Evolutionary conservation across 2,113 vertebrate genomes (phyloP), one percentile per base, ranked within the genome.

Genomic region (Myrmecophaga tridactyla): DNA sequence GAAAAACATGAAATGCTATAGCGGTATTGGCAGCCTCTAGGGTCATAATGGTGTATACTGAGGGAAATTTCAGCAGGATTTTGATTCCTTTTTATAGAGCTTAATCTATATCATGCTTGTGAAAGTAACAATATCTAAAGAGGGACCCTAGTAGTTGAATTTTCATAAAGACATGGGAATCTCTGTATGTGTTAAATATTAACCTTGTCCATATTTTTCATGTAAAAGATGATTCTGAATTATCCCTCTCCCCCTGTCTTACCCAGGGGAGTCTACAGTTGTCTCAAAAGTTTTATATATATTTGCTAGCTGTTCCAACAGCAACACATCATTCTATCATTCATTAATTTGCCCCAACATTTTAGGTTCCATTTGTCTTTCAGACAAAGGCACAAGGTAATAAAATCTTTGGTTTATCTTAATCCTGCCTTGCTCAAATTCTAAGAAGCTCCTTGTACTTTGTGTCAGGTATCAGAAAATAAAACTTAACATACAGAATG

Each of bases 61-160:
- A 67, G 10, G 21, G 15, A 82, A 72, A 72, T 92, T 89, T 92
- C 69, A 73, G 39, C 17, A 73, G 41, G 39, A 60, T 83, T 89
- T 89, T 86, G 53, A 36, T 83, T 73, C n/a, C 0, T 4, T 85
- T 91, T 80, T 75, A 23, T 53, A 85, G 85, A 84, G 29, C 1
- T 75, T 4, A 43, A 3, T 80, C 10, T 85, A 18, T 18, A 67
- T 7, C 34, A 20, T 67, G 65, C 34, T n/a, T 67, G 18, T 67
- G 15, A 67, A 17, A 36, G 34, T n/a, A 67, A 20, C 65, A 67
- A 67, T 67, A 67, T 17, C 36, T 34, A 63, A 80, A 36, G 23
- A 92, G 1, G 31, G 65, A 85, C 60, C 34, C 3, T 80, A 17
- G 17, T 60, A 89, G 39, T 87, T 65, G 25, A 29, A 36, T 86